Evolutionary conservation across 1,140 invertebrate species (phyloP).

Genomic region (Scaptomyza hsui): DNA sequence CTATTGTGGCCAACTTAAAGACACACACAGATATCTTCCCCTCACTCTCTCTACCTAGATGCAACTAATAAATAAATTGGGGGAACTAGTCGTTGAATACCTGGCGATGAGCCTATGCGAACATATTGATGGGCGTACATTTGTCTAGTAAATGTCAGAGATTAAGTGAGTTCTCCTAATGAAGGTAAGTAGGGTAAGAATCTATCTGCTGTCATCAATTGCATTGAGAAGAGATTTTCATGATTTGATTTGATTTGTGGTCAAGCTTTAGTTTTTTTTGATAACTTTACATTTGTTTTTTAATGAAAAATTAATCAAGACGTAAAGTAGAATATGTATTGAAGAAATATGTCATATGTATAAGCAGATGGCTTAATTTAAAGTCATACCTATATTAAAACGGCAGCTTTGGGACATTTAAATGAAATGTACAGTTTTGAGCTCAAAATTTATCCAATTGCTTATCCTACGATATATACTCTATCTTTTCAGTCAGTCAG

Average conservation of each 20-base stretch:
- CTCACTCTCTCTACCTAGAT: not conserved
- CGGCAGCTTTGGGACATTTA: no score
- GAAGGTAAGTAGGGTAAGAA: not conserved
- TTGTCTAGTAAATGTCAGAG: constrained; percentile 49
- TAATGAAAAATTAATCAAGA: no score
- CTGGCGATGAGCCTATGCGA: constrained; percentile 30
- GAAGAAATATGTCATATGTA: no score
- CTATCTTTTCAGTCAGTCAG: no score
- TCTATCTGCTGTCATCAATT: constrained; percentile 21
- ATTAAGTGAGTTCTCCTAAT: constrained; percentile 17
- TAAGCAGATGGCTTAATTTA: no score
- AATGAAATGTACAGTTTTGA: no score
- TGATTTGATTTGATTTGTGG: not conserved
- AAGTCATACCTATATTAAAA: no score
- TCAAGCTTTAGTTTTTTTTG: not conserved
- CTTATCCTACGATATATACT: no score
- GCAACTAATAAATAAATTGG: constrained; percentile 20
- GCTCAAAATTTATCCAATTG: no score
- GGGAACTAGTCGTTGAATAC: constrained; percentile 7
- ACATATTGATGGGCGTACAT: constrained; percentile 59
- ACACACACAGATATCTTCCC: not conserved
- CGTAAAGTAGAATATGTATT: no score
- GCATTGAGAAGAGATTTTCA: not conserved
- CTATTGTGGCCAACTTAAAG: constrained; percentile 31
- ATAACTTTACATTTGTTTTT: not conserved